Evolutionary conservation across 2,113 vertebrate species (phyloP), one percentile per base, ranked within the genome.

Genomic region (Megaceryle maxima): DNA sequence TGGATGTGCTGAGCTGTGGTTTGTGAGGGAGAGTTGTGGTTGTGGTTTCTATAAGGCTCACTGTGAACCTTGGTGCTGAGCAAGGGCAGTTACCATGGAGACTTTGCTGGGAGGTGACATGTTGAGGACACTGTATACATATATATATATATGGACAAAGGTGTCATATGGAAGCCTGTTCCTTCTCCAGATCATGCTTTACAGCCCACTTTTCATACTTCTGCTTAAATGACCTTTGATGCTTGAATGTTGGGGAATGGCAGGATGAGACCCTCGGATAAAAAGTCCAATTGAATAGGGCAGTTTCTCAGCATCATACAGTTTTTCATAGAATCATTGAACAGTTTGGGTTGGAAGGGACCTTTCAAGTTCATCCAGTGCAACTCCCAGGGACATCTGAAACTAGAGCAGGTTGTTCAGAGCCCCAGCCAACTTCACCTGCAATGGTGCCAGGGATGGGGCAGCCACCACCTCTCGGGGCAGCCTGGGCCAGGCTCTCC

Each of bases 181-280:
- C 14, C 69, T 77, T 39, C 31, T 33, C 39, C 16, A 22, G 10
- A 64, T 64, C 37, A 46, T 2, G 33, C 51, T 67, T n/a, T 29
- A 9, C 31, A 35, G n/a, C 33, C 8, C 16, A 8, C 18, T 74
- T 89, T 56, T 7, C 2, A 15, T 51, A 60, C 22, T 83, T 74
- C 21, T 79, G 31, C 14, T 57, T 93, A 55, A 94, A 77, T 62
- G 19, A 18, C n/a, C 25, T 59, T 60, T 60, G 57, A 15, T 51
- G 25, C 0, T 1, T 2, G 1, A 5, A 6, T 41, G 5, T 11
- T 55, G 28, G 33, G 43, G 13, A 72, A 19, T 24, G 22, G 33
- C 33, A 88, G 43, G 43, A 39, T 55, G 33, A 84, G 33, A 22
- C 43, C 22, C 7, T 5, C 16, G 28, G 26, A 21, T 85, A n/a